Evolutionary conservation across 2,797 vertebrate genomes (phyloP).

Genomic region (Coregonus ussuriensis): DNA sequence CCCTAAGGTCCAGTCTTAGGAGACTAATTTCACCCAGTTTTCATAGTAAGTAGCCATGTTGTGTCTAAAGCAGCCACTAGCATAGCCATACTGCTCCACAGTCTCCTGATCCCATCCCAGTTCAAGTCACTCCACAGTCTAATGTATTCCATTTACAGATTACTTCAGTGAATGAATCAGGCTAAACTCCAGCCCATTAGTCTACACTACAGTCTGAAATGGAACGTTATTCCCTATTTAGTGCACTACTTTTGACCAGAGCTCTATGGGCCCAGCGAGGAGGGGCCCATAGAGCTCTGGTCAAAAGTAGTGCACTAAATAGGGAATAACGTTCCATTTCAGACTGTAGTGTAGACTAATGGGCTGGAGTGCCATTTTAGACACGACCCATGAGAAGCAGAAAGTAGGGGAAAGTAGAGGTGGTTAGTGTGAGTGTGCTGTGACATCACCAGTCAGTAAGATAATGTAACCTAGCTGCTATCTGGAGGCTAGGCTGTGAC

Average conservation of each 20-base stretch:
- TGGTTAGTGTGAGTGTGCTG: conserved; percentile 10
- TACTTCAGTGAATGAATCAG: conserved; percentile 75
- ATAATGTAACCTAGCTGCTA: conserved; percentile 67
- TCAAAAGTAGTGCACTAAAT: conserved; percentile 27
- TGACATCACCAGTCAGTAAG: conserved; percentile 29
- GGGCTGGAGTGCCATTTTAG: conserved; percentile 30
- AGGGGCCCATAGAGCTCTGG: no score
- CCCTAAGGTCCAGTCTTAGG: not conserved
- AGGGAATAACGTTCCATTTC: no score
- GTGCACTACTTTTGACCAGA: not conserved
- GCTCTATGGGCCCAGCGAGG: not conserved
- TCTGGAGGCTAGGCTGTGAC: conserved; percentile 24
- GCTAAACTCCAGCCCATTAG: conserved; percentile 69
- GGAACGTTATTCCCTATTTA: not conserved
- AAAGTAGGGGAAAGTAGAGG: conserved; percentile 35
- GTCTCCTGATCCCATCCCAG: conserved; percentile 41
- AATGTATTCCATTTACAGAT: conserved; percentile 78
- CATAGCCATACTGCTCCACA: conserved; percentile 44
- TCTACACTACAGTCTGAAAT: conserved; percentile 52
- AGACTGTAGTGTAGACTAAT: no score
- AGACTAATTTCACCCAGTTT: not conserved
- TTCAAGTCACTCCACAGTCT: conserved; percentile 52
- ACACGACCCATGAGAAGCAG: conserved; percentile 49
- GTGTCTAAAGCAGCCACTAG: conserved; percentile 11
- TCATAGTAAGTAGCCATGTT: conserved; percentile 9